Evolutionary conservation across 2,888 invertebrate genomes (phyloP), one percentile per base, ranked within the genome.

Genomic region (Maniola hyperantus): DNA sequence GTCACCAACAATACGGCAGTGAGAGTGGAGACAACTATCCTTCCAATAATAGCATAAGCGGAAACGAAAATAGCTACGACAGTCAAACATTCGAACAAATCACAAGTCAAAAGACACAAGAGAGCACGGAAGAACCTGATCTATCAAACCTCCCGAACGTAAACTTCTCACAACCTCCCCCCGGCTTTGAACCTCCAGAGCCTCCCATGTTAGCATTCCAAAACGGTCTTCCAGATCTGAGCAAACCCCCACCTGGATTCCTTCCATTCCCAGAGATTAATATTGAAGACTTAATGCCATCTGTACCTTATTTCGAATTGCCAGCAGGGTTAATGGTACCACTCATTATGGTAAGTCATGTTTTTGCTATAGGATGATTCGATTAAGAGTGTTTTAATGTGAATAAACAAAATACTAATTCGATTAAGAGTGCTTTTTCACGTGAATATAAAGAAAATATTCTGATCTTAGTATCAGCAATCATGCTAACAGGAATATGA

Each of bases 241-340:
- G 96, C 26, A 96, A 96, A 81, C 97, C 97, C 0, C 97, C 97
- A 0, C 97, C 97, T 6, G 97, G 97, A 39, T 97, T 96, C 80
- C 93, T 91, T 75, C 81, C 91, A 74, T 81, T 93, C 85, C 81
- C 85, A 10, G 91, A 93, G 72, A 77, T 90, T 65, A 91, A 84
- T 75, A 89, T 84, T 78, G 96, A 97, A 76, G 97, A 97, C 71
- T 89, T 97, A 72, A 95, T 97, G 90, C 99, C 99, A 34, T 96
- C 97, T 34, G 96, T 97, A 76, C 98, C 99, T 60, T 99, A 99
- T 86, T 99, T 97, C 84, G 99, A 99, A 83, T 93, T 99, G 72
- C 99, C 99, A 2, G 99, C 99, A 65, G 99, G 99, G 54, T 93
- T 99, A 20, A 99, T 99, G 96, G 98, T 99, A 66, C 98, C 99